Base-by-base conservation (phyloP, 2,888 invertebrate species). In the Temnothorax ravouxi region DNA sequence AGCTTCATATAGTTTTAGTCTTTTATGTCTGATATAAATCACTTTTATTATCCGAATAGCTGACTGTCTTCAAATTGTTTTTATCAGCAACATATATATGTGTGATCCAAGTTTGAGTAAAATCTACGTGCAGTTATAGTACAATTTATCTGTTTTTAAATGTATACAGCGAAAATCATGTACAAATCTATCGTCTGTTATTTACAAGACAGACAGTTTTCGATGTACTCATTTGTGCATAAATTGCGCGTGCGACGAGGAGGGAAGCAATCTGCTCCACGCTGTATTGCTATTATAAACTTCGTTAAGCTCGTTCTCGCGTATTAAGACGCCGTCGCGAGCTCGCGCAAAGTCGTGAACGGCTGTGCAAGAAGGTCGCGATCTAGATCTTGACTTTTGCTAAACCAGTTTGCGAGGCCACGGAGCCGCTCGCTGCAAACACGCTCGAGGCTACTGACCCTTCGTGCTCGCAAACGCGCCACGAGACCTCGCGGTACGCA, bases 301-400 rank as follows among this genome's bases (percentile, higher is more conserved):
- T 13, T 47, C 18, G 38, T 59, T 79, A 69, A 21, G 59, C 44
- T 59, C 21, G 8, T 44, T 56, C 56, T 56, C 34, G 41, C 72
- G 56, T 79, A 71, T 79, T 71, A 79, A 69, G 71, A 69, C 41
- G 77, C 77, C 54, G 44, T 54, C 62, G 52, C 56, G 47, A 25
- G 62, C 61, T 82, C 82, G 75, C 67, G 21, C 21, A 59, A 56
- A 47, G 74, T 59, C 54, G 61, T 66, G 85, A 81, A 84, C 84
- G 72, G 80, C 83, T 82, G 41, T 82, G 41, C 79, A 71, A 86
- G 91, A 92, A 92, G 92, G 92, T 91, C 91, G 88, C 92, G 91
- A 92, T 92, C 92, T 90, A 92, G 92, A 92, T 92, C 92, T 92
- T 92, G 92, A 92, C 92, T 91, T 91, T 89, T 91, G 87, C 86